A percentile compares a stretch with the other conserved stretches of the same genome.
Evolutionary conservation across 2,888 invertebrate genomes (phyloP).

Genomic region (Plagodis dolabraria): DNA sequence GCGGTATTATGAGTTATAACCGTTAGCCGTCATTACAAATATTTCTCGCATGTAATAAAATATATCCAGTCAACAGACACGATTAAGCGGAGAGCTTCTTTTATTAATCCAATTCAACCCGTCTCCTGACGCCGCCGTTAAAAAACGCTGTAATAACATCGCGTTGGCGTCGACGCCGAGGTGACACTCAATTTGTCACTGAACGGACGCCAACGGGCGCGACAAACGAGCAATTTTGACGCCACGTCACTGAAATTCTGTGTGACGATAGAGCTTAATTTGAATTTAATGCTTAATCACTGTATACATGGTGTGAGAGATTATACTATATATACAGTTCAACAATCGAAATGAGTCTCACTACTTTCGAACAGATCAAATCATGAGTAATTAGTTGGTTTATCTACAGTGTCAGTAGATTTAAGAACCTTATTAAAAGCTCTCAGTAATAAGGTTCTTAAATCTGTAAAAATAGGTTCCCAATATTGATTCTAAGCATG

Average conservation of each 20-base stretch:
- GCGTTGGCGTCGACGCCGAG: conserved; percentile 46
- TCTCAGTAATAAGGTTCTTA: no score
- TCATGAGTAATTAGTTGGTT: no score
- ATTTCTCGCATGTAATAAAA: no score
- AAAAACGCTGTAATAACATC: conserved; percentile 59
- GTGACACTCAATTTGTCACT: conserved; percentile 71
- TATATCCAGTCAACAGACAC: conserved; percentile 1
- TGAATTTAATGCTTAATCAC: neutral
- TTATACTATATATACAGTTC: neutral
- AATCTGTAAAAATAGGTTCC: no score
- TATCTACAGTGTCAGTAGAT: no score
- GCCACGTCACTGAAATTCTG: conserved; percentile 17
- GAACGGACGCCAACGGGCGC: conserved; percentile 27
- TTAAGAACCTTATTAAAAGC: no score
- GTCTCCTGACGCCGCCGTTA: conserved; percentile 44
- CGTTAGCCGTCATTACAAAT: no score
- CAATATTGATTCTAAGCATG: no score
- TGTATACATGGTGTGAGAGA: neutral
- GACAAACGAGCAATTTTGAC: conserved; percentile 28
- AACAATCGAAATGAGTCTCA: no score
- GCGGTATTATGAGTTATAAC: no score
- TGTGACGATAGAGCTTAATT: conserved; percentile 11
- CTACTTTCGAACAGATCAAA: no score
- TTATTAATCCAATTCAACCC: conserved; percentile 47
- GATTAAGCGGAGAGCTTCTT: conserved; percentile 34